Conservation (phyloP, 2,888 invertebrate species). For the Reticulitermes lucifugus region DNA sequence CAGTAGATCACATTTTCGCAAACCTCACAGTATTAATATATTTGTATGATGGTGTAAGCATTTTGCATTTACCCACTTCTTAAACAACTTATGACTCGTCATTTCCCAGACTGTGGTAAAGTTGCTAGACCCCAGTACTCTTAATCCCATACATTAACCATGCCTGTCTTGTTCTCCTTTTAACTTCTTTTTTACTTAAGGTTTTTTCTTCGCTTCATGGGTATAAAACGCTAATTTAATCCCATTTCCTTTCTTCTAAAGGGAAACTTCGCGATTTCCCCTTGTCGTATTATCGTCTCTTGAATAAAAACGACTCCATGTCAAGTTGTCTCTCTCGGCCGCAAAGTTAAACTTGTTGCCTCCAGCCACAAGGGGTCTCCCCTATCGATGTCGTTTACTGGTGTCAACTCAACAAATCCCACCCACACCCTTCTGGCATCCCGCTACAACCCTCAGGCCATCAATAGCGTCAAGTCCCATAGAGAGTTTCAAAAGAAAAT, state of each 20-base stretch:
- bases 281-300: slow-evolving; percentile 22
- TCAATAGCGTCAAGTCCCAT: slow-evolving; percentile 41
- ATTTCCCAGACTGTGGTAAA: too few relatives aligned
- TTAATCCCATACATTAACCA: neutral
- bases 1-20: too few relatives aligned
- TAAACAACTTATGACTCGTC: too few relatives aligned
- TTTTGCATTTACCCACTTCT: too few relatives aligned
- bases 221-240: slow-evolving; percentile 63
- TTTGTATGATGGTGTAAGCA: too few relatives aligned
- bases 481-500: slow-evolving; percentile 33
- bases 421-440: slow-evolving; percentile 1
- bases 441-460: slow-evolving; percentile 40
- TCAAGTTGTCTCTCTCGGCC: slow-evolving; percentile 34
- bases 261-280: slow-evolving; percentile 30
- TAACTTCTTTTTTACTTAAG: slow-evolving; percentile 13
- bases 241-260: slow-evolving; percentile 58
- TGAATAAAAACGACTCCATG: slow-evolving; percentile 40
- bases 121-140: too few relatives aligned
- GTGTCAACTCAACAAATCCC: slow-evolving; percentile 48
- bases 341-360: slow-evolving; percentile 49
- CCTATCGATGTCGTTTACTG: slow-evolving; percentile 47
- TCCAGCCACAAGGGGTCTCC: slow-evolving; percentile 41
- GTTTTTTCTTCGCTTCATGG: slow-evolving; percentile 54
- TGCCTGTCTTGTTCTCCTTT: neutral
- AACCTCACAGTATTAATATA: too few relatives aligned